Conservation (phyloP, 2,797 vertebrate genomes). For the Crenichthys baileyi region DNA sequence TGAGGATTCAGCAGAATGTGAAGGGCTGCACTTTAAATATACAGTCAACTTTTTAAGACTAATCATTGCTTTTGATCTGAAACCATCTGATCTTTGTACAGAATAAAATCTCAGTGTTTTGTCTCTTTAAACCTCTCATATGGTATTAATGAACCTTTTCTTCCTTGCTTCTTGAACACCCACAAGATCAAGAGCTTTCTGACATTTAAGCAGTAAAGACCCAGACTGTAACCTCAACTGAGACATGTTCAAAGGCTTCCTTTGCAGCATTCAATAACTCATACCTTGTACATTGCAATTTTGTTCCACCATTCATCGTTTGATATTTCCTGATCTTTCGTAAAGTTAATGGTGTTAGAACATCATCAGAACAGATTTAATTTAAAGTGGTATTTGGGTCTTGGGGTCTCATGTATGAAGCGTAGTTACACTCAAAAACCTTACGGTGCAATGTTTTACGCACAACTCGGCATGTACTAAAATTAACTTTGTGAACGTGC, state of each 20-base stretch:
- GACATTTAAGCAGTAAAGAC: constrained; percentile 13
- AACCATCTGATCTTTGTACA: background rate
- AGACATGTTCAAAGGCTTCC: background rate
- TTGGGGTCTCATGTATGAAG: background rate
- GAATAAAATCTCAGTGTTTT: background rate
- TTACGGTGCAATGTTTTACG: too few relatives aligned
- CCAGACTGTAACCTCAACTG: constrained; percentile 12
- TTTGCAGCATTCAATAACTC: constrained; percentile 12
- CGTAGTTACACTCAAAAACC: too few relatives aligned
- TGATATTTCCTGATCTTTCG: constrained; percentile 3
- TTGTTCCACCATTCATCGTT: constrained; percentile 8
- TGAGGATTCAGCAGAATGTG: background rate
- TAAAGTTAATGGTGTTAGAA: background rate
- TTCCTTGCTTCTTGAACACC: background rate
- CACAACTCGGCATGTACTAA: too few relatives aligned
- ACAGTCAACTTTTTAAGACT: background rate
- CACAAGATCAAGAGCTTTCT: constrained; percentile 14
- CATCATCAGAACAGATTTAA: constrained; percentile 29
- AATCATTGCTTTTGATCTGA: background rate
- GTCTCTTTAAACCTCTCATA: background rate
- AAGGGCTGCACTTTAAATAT: background rate
- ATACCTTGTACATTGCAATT: background rate
- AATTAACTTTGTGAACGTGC: too few relatives aligned
- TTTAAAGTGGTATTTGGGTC: constrained; percentile 31
- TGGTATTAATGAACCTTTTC: background rate